phyloP scores from a whole-genome alignment of 2,888 invertebrate species.

The Mesochorus sp. region DNA sequence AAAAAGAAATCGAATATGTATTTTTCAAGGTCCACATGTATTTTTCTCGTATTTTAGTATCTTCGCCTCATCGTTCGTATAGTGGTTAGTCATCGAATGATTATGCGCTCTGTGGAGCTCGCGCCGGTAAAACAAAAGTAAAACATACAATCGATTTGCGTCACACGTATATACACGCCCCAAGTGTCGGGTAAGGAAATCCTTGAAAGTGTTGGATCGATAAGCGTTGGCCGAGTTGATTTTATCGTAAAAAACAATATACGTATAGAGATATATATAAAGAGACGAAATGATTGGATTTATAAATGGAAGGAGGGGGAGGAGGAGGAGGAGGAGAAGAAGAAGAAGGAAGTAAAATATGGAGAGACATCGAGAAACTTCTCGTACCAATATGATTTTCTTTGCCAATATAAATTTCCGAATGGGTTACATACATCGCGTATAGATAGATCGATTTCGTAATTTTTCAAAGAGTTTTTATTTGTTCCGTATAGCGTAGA shows the following conservation, averaged over 20 bases:
- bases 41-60: not conserved
- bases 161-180: not conserved
- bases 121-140: constrained; percentile 28
- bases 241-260: constrained; percentile 46
- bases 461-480: not conserved
- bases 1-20: no score
- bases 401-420: no score
- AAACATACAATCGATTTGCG: constrained; percentile 50
- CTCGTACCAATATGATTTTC: no score
- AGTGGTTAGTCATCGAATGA: constrained; percentile 41
- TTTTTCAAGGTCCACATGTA: no score
- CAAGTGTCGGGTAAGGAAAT: constrained; percentile 38
- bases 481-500: not conserved
- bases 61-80: not conserved
- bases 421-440: no score
- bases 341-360: not conserved
- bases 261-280: not conserved
- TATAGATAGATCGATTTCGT: no score
- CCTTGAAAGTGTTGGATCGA: constrained; percentile 61
- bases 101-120: constrained; percentile 8
- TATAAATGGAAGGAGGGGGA: constrained; percentile 17
- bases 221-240: constrained; percentile 58
- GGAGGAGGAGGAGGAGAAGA: constrained; percentile 13
- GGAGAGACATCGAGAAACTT: not conserved
- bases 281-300: constrained; percentile 18